These are phyloP conservation scores for Nibea albiflora DNA, from an alignment of 2,113 vertebrate species.

Conservation along the genomic window DNA sequence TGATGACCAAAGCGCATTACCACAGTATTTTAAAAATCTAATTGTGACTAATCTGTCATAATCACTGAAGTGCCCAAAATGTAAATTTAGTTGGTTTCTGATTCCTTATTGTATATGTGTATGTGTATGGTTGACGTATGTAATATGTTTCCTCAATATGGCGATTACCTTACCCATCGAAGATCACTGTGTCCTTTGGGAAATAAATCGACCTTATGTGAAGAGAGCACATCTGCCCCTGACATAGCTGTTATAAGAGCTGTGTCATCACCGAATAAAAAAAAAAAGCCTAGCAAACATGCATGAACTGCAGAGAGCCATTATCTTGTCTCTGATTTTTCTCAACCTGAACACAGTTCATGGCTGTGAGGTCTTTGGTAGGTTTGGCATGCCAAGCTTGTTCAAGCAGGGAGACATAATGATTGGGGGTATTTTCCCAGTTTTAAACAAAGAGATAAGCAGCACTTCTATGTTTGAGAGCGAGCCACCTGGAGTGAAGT, in stretches of 20 bases:
- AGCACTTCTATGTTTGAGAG: conserved; percentile 57
- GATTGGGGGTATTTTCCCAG: conserved; percentile 84
- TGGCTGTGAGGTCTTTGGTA: conserved; percentile 70
- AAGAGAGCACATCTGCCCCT: conserved; percentile 6
- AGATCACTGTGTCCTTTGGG: conserved; percentile 24
- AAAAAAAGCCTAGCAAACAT: conserved; percentile 44
- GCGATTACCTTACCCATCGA: background rate
- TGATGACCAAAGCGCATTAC: no score
- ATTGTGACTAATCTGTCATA: no score
- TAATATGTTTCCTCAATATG: background rate
- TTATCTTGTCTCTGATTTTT: conserved; percentile 31
- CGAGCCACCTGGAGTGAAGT: conserved; percentile 64
- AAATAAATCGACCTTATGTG: conserved; percentile 10
- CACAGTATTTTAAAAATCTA: no score
- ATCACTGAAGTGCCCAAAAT: no score
- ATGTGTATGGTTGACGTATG: background rate
- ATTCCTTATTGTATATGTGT: background rate
- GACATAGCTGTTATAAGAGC: conserved; percentile 39
- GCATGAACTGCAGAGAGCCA: conserved; percentile 26
- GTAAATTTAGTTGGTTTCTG: no score
- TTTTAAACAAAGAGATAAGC: conserved; percentile 81
- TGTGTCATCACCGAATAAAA: background rate
- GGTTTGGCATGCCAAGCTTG: conserved; percentile 74
- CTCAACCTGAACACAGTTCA: conserved; percentile 48
- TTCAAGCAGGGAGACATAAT: conserved; percentile 81